Percentiles rank a stretch among this genome's conserved stretches.
These are phyloP conservation scores for Athalia rosae DNA, from an alignment of 2,888 invertebrate genomes.

Conservation along the genomic window DNA sequence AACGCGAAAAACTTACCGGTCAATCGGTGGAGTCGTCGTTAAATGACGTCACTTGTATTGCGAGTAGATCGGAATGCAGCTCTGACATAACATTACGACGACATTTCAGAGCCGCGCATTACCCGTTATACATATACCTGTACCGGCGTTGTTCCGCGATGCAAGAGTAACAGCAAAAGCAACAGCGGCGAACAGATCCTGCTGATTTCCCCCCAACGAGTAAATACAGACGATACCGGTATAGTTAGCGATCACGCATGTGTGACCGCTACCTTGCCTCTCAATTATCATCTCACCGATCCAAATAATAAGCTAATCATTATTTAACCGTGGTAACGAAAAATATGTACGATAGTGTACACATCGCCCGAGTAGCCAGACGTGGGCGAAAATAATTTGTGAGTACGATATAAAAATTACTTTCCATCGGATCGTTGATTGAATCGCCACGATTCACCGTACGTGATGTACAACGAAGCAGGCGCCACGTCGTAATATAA, in stretches of 20 bases:
- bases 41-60: not conserved
- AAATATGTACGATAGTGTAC: no score
- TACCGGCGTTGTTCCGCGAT: not conserved
- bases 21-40: not conserved
- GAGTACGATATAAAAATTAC: no score
- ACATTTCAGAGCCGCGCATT: slow-evolving; percentile 16
- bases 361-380: no score
- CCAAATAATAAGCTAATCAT: no score
- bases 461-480: no score
- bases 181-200: no score
- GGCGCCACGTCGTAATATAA: no score
- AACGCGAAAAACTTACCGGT: slow-evolving; percentile 10
- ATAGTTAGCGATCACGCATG: slow-evolving; percentile 34
- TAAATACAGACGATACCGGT: not conserved
- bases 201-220: no score
- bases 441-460: no score
- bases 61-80: slow-evolving; percentile 38
- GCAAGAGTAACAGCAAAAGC: not conserved
- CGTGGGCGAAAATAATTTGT: no score
- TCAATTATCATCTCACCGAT: not conserved
- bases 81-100: slow-evolving; percentile 43
- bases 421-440: no score
- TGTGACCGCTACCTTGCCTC: slow-evolving; percentile 31
- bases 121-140: not conserved
- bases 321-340: no score